Conservation (phyloP, 2,797 vertebrate genomes). For the Dermochelys coriacea region DNA sequence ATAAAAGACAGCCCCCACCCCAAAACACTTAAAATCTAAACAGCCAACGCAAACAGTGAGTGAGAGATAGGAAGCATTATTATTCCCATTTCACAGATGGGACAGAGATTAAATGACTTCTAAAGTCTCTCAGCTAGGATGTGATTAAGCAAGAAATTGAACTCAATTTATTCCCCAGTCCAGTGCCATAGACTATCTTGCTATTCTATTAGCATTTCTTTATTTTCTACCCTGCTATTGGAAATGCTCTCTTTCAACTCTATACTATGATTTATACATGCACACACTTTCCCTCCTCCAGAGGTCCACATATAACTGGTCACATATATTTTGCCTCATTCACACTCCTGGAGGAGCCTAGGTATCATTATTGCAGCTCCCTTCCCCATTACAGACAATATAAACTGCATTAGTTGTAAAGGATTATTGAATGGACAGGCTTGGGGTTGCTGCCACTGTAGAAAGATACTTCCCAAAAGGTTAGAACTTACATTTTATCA, state of each 20-base stretch:
- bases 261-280: slow-evolving; percentile 23
- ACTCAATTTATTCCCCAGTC: background rate
- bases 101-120: slow-evolving; percentile 39
- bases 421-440: slow-evolving; percentile 78
- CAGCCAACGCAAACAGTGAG: background rate
- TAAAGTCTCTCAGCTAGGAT: background rate
- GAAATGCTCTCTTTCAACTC: slow-evolving; percentile 30
- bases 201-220: slow-evolving; percentile 58
- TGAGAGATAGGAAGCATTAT: background rate
- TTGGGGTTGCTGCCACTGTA: slow-evolving; percentile 73
- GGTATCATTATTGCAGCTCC: slow-evolving; percentile 55
- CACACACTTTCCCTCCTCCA: background rate
- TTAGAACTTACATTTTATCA: slow-evolving; percentile 79
- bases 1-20: background rate
- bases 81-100: background rate
- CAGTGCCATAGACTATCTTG: slow-evolving; percentile 43
- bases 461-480: slow-evolving; percentile 78
- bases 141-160: slow-evolving; percentile 58
- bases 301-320: slow-evolving; percentile 41
- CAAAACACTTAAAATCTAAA: background rate
- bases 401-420: slow-evolving; percentile 74
- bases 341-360: slow-evolving; percentile 43
- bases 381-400: slow-evolving; percentile 52
- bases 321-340: slow-evolving; percentile 47
- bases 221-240: slow-evolving; percentile 53